phyloP scores from a whole-genome alignment of 2,113 vertebrate genomes.

The Phalacrocorax carbo region DNA sequence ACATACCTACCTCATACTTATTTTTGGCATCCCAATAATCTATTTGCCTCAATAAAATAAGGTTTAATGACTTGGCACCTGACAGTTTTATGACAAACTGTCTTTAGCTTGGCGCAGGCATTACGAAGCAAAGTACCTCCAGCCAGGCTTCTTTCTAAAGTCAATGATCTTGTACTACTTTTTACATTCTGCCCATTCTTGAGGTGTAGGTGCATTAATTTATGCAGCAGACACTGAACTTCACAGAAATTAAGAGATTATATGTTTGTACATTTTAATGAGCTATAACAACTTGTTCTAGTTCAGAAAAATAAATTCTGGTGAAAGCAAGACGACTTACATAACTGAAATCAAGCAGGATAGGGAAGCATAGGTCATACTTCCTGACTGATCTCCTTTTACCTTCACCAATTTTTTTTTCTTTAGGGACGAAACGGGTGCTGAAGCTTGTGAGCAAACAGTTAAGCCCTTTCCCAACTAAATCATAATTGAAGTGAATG shows the following conservation, averaged over 20 bases:
- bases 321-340: background rate
- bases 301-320: background rate
- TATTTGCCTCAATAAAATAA: background rate
- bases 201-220: background rate
- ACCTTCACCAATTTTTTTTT: background rate
- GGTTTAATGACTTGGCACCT: background rate
- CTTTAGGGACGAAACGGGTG: background rate
- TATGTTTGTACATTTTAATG: background rate
- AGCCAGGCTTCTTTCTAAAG: background rate
- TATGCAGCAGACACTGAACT: background rate
- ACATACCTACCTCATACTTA: background rate
- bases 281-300: background rate
- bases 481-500: background rate
- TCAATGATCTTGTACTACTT: background rate
- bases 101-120: background rate
- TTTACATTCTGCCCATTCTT: background rate
- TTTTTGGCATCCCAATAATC: background rate
- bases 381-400: background rate
- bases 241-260: background rate
- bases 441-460: background rate
- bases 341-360: background rate
- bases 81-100: background rate
- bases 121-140: background rate
- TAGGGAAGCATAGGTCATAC: background rate
- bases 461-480: background rate